Conservation (phyloP, 2,797 vertebrate genomes). For the Brotogeris chrysoptera region DNA sequence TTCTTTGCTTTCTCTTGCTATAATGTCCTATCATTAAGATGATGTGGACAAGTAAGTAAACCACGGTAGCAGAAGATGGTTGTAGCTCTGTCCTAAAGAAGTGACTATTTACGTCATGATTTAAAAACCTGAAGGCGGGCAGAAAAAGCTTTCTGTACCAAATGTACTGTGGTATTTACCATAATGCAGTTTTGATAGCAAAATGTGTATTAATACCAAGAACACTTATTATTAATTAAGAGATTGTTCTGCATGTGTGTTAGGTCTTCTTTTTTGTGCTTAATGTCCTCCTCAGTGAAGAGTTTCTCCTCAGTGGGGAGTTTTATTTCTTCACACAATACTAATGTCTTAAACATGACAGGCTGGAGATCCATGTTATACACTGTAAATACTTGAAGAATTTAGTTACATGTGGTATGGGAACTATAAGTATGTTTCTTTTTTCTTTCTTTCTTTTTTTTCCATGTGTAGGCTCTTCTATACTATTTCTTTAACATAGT, state of each 20-base stretch:
- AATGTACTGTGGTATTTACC: neutral
- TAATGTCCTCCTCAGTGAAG: neutral
- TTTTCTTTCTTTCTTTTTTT: neutral
- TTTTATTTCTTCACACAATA: neutral
- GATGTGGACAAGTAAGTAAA: neutral
- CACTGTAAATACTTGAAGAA: neutral
- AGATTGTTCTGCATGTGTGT: neutral
- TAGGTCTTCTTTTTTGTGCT: neutral
- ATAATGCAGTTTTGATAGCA: neutral
- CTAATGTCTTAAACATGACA: neutral
- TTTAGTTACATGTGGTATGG: neutral
- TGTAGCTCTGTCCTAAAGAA: neutral
- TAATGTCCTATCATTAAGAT: neutral
- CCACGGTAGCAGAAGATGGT: neutral
- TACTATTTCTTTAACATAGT: neutral
- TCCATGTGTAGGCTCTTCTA: neutral
- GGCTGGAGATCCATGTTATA: neutral
- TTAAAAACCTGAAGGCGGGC: neutral
- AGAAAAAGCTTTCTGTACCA: neutral
- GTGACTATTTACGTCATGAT: neutral
- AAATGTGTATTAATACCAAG: neutral
- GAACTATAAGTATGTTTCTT: neutral
- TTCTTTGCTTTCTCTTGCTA: neutral
- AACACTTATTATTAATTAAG: neutral
- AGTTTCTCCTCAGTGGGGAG: neutral